These are phyloP conservation scores for Bergia puertoricense DNA, from an alignment of 92 coral and sea anemone species.

Conservation along the genomic window DNA sequence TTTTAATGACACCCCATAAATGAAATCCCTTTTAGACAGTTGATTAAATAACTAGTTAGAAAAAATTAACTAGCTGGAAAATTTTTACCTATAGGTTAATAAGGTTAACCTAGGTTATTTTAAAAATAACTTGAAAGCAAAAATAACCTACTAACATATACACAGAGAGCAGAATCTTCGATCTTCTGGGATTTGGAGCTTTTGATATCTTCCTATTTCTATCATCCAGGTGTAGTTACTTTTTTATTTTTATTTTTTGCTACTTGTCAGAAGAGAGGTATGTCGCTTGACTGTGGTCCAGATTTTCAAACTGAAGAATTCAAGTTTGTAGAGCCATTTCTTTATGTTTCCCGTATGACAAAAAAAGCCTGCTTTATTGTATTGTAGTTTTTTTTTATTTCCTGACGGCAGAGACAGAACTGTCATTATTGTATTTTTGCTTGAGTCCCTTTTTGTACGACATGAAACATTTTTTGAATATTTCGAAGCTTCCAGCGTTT, in stretches of 20 bases:
- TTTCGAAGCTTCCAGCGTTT: neutral
- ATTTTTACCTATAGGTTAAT: no score
- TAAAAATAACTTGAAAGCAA: no score
- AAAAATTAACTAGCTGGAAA: no score
- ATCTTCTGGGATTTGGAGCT: neutral
- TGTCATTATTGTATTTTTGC: conserved; percentile 12
- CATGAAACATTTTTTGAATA: conserved; percentile 17
- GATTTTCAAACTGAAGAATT: conserved; percentile 23
- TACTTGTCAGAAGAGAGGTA: conserved; percentile 19
- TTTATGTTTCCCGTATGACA: conserved; percentile 24
- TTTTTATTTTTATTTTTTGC: conserved; percentile 9
- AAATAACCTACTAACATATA: no score
- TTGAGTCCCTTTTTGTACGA: conserved; percentile 9
- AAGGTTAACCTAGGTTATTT: no score
- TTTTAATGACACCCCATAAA: no score
- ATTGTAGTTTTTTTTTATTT: conserved; percentile 27
- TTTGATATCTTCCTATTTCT: conserved; percentile 29
- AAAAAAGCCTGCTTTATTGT: conserved; percentile 17
- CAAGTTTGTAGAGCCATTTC: conserved; percentile 13
- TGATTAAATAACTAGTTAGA: no score
- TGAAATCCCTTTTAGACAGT: no score
- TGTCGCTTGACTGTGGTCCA: conserved; percentile 4
- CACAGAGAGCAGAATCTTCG: conserved; percentile 17
- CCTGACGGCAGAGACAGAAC: conserved; percentile 7
- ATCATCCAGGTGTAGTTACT: conserved; percentile 14